Conservation (phyloP, 2,888 invertebrate species). For the Dichetophora obliterata region DNA sequence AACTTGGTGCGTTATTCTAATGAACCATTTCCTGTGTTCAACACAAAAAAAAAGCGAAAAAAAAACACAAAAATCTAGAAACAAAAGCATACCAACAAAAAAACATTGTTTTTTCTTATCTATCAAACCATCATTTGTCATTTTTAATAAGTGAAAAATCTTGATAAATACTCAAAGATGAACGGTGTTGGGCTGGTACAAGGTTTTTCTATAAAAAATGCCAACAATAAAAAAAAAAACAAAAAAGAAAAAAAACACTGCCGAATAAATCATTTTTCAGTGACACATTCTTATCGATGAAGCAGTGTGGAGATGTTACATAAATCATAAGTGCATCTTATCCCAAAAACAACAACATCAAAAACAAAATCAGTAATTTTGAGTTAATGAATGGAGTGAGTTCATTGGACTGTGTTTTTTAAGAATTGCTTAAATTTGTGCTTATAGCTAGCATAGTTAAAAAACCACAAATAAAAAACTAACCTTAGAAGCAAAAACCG, state of each 20-base stretch:
- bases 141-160: slow-evolving; percentile 38
- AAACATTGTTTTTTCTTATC: slow-evolving; percentile 1
- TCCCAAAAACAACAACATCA: not conserved
- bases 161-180: slow-evolving; percentile 28
- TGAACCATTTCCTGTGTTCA: not conserved
- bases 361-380: no score
- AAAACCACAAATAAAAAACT: no score
- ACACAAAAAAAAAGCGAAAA: no score
- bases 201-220: not conserved
- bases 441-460: not conserved
- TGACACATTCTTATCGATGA: slow-evolving; percentile 12
- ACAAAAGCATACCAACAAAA: slow-evolving; percentile 9
- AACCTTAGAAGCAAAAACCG: no score
- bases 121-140: slow-evolving; percentile 38
- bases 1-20: not conserved
- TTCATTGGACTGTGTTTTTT: not conserved
- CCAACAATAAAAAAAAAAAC: not conserved
- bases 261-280: slow-evolving; percentile 7
- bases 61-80: not conserved
- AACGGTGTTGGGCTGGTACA: not conserved
- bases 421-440: not conserved
- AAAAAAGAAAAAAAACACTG: not conserved
- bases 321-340: not conserved
- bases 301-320: not conserved
- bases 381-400: not conserved